A percentile compares a stretch with the other conserved stretches of the same genome.
These are phyloP conservation scores for Ophraella communa DNA, from an alignment of 2,888 invertebrate genomes.

Conservation along the genomic window DNA sequence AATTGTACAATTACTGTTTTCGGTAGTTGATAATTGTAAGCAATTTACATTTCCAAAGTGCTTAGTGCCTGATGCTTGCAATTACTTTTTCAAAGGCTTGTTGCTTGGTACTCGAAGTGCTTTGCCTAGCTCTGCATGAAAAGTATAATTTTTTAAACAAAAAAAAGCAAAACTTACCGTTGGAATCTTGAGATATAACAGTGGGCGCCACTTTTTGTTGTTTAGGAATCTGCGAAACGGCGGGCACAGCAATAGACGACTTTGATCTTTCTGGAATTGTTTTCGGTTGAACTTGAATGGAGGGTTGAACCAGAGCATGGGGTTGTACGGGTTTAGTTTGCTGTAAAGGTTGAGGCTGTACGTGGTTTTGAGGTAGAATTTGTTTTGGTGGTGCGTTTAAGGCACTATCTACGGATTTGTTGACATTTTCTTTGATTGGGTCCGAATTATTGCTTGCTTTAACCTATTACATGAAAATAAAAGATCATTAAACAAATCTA, in stretches of 20 bases:
- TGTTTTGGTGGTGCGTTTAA: slow-evolving; percentile 51
- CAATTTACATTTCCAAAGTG: too few species aligned
- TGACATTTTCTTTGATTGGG: slow-evolving; percentile 40
- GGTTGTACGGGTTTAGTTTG: slow-evolving; percentile 45
- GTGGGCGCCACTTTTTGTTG: slow-evolving; percentile 45
- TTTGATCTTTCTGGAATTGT: slow-evolving; percentile 36
- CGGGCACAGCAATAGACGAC: slow-evolving; percentile 32
- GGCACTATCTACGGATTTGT: slow-evolving; percentile 45
- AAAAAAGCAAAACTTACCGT: slow-evolving; percentile 25
- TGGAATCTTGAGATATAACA: slow-evolving; percentile 41
- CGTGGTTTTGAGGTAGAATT: slow-evolving; percentile 48
- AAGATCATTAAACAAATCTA: neutral
- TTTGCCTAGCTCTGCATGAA: too few species aligned
- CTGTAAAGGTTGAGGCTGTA: slow-evolving; percentile 43
- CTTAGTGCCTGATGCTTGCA: too few species aligned
- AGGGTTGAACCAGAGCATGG: slow-evolving; percentile 53
- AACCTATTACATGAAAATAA: neutral
- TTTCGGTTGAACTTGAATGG: slow-evolving; percentile 44
- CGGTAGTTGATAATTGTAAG: too few species aligned
- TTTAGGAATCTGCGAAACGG: slow-evolving; percentile 33
- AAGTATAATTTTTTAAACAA: too few species aligned
- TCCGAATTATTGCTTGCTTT: slow-evolving; percentile 41
- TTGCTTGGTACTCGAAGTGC: too few species aligned
- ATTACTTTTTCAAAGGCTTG: too few species aligned
- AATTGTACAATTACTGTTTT: too few species aligned